Evolutionary conservation across 2,888 invertebrate genomes (phyloP).

Genomic region (Amphipoea lucens): DNA sequence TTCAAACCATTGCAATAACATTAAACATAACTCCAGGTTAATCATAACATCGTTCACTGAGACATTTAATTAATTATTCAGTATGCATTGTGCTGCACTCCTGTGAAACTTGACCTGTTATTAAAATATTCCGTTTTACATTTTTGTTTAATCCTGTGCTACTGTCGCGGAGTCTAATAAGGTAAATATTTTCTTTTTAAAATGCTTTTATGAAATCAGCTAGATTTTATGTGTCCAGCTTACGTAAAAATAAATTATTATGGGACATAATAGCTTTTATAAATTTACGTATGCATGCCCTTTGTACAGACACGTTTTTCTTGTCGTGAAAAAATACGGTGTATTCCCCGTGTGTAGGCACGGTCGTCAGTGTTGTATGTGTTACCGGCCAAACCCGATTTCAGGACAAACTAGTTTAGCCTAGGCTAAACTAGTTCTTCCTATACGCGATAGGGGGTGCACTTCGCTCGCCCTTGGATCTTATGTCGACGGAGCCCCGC

Average conservation of each 20-base stretch:
- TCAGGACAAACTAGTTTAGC: too few species aligned
- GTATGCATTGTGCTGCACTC: slow-evolving; percentile 24
- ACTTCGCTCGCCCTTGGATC: too few species aligned
- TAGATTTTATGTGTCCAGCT: background rate
- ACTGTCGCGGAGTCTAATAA: background rate
- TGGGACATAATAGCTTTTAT: background rate
- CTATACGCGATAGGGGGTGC: too few species aligned
- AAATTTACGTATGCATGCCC: background rate
- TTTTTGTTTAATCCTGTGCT: slow-evolving; percentile 10
- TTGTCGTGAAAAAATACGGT: too few species aligned
- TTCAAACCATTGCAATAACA: slow-evolving; percentile 55
- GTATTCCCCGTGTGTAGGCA: too few species aligned
- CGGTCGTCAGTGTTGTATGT: too few species aligned
- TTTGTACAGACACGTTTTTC: too few species aligned
- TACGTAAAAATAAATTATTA: background rate
- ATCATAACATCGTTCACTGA: slow-evolving; percentile 37
- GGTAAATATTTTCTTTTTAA: slow-evolving; percentile 34
- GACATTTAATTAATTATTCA: slow-evolving; percentile 26
- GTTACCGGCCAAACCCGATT: too few species aligned
- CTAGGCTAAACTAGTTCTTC: too few species aligned
- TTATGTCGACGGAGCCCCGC: too few species aligned
- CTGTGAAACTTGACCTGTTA: slow-evolving; percentile 8
- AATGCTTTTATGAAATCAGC: slow-evolving; percentile 25
- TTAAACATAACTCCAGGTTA: slow-evolving; percentile 43
- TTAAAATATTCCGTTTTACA: slow-evolving; percentile 23